These are phyloP conservation scores for Sminthopsis crassicaudata DNA, from an alignment of 2,113 vertebrate species.

Conservation along the genomic window DNA sequence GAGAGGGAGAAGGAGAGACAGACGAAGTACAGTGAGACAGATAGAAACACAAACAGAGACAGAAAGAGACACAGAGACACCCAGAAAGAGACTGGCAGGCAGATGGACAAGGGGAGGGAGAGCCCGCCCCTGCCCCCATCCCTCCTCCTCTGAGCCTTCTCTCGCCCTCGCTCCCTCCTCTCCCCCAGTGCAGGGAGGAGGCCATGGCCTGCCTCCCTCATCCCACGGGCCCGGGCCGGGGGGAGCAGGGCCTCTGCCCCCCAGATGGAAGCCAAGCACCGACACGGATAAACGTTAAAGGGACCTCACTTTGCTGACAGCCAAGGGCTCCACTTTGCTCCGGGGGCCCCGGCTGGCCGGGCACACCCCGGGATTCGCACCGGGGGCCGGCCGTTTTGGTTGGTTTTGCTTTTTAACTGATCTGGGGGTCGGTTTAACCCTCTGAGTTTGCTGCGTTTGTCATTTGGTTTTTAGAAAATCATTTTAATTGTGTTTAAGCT, in stretches of 20 bases:
- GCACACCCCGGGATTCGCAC: slow-evolving; percentile 43
- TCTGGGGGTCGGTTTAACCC: slow-evolving; percentile 87
- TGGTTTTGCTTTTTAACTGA: slow-evolving; percentile 70
- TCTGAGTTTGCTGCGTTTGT: slow-evolving; percentile 86
- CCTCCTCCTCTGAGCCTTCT: neutral
- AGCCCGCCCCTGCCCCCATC: neutral
- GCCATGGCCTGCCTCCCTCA: neutral
- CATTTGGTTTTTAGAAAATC: slow-evolving; percentile 75
- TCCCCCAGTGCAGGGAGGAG: neutral
- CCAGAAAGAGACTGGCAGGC: slow-evolving; percentile 18
- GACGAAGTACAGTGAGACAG: neutral
- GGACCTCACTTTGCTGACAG: slow-evolving; percentile 77
- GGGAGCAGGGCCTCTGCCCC: slow-evolving; percentile 37
- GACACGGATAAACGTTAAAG: slow-evolving; percentile 75
- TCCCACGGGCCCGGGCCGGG: neutral
- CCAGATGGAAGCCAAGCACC: slow-evolving; percentile 38
- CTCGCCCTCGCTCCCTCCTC: neutral
- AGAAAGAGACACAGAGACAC: neutral
- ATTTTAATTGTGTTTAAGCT: slow-evolving; percentile 80
- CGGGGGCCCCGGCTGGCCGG: slow-evolving; percentile 22
- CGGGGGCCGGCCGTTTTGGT: slow-evolving; percentile 52
- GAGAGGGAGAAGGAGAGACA: no score
- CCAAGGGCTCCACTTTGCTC: slow-evolving; percentile 69
- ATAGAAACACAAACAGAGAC: neutral
- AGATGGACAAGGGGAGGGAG: neutral